Evolutionary conservation across 2,888 invertebrate genomes (phyloP).

Genomic region (Cordylochernes scorpioides): DNA sequence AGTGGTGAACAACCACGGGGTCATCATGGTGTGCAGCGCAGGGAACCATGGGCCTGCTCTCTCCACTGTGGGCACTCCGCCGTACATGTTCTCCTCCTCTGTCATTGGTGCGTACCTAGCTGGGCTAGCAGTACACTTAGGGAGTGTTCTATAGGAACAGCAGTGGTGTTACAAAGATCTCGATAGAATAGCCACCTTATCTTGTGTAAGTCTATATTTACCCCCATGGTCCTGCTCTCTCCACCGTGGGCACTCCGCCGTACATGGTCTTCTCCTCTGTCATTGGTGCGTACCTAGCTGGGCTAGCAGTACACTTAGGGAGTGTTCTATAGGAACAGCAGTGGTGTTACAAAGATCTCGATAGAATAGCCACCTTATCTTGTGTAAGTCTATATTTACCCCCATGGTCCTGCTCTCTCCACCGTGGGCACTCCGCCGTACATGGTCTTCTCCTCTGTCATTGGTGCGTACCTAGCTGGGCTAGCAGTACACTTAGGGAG

Average conservation of each 20-base stretch:
- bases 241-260: constrained; percentile 48
- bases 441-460: constrained; percentile 50
- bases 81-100: constrained; percentile 42
- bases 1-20: constrained; percentile 66
- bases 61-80: constrained; percentile 50
- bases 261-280: constrained; percentile 48
- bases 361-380: no score
- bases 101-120: constrained; percentile 51
- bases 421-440: constrained; percentile 47
- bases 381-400: no score
- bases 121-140: no score
- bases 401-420: constrained; percentile 69
- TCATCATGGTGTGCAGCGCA: constrained; percentile 74
- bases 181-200: no score
- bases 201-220: no score
- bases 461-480: no score
- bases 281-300: constrained; percentile 50
- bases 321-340: no score
- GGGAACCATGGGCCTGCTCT: constrained; percentile 86
- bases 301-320: no score
- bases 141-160: no score
- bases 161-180: no score
- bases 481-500: no score
- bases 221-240: constrained; percentile 72
- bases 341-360: no score